Evolutionary conservation across 2,113 vertebrate species (phyloP), one percentile per base, ranked within the genome.

Genomic region (Hucho hucho): DNA sequence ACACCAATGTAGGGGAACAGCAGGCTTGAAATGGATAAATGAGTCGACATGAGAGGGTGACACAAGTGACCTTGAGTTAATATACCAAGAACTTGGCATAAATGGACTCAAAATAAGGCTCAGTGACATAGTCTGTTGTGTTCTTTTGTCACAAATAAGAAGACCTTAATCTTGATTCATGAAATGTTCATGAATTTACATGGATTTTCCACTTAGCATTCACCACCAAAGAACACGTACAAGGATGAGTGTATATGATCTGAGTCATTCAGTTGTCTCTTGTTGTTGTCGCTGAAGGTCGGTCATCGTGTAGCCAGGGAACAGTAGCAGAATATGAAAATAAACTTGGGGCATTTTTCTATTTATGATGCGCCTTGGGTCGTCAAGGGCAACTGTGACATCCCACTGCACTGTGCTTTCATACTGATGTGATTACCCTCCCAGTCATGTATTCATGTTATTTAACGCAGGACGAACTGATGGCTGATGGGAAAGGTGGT

Each of bases 41-140:
- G 72, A 82, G 84, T 83, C 69, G 80, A 84, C 87, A 83, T 61
- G 32, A 78, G 71, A 63, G 78, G 71, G 69, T 66, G 68, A 70
- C 75, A 76, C 73, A 70, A 76, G 78, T 80, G 87, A 91, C 88
- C 88, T 89, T 91, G 86, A 89, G 80, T 78, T 88, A 77, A 89
- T 83, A 56, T 80, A 83, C 80, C 83, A 83, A 59, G 77, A 74
- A n/a, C 46, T 0, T 0, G 29, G 59, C 4, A 64, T 26, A 67
- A 70, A 28, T 43, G 5, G 47, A 29, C 47, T 69, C 26, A 76
- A 64, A 76, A 66, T 69, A 37, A 26, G 12, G 64, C 61, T 72
- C 49, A 14, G 37, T 20, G 75, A 20, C 75, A 16, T 6, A 28
- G 46, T 32, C 68, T 47, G 22, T 18, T 43, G 58, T 64, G 4